Conservation (phyloP, 2,113 vertebrate species). For the Pangasianodon gigas region DNA sequence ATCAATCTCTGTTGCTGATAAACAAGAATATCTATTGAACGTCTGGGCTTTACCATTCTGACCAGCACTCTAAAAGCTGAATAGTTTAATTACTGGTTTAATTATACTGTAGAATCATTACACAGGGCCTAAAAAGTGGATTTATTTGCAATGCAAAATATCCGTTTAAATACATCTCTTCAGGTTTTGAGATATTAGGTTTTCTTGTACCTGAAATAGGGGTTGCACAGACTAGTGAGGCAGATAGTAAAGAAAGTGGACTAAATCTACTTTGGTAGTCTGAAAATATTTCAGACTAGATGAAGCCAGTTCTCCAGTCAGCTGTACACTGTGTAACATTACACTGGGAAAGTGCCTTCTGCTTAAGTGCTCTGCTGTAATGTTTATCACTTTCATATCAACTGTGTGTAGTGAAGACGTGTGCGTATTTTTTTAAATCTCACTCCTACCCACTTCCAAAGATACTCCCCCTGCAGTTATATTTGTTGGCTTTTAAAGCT, state of each 20-base stretch:
- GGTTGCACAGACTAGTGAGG: background rate
- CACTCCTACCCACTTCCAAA: background rate
- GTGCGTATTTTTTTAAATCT: background rate
- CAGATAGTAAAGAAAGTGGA: background rate
- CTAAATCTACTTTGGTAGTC: background rate
- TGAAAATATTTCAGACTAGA: background rate
- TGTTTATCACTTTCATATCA: background rate
- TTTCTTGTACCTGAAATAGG: background rate
- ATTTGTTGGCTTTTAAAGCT: background rate
- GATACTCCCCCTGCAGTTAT: background rate
- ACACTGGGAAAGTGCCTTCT: background rate
- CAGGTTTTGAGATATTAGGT: background rate
- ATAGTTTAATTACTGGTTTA: conserved; percentile 14
- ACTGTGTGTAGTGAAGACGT: background rate
- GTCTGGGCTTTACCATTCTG: background rate
- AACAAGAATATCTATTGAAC: conserved; percentile 30
- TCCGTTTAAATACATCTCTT: background rate
- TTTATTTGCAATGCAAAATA: conserved; percentile 17
- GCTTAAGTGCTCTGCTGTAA: background rate
- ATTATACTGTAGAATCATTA: background rate
- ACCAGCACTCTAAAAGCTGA: background rate
- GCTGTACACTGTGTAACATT: background rate
- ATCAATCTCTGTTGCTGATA: conserved; percentile 23
- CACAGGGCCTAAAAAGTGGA: background rate
- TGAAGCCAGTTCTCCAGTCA: background rate